These are phyloP conservation scores for Zoanthus sansibaricus DNA, from an alignment of 92 coral and sea anemone genomes.

Conservation along the genomic window DNA sequence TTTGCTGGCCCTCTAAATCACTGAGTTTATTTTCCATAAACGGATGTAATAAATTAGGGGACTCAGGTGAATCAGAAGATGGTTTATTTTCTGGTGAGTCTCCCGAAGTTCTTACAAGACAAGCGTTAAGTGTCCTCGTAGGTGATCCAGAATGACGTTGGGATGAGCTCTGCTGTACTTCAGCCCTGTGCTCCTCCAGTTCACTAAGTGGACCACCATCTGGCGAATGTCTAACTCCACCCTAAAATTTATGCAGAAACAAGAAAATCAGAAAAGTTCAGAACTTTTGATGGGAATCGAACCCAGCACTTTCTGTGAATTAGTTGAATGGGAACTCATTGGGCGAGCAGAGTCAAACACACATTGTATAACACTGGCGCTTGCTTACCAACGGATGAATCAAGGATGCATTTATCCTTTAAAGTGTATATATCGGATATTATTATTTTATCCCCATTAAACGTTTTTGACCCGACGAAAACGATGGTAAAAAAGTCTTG, in stretches of 20 bases:
- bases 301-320: too few species aligned
- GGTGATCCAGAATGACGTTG: constrained; percentile 14
- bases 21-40: constrained; percentile 24
- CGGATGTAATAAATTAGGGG: constrained; percentile 56
- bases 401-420: too few species aligned
- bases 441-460: too few species aligned
- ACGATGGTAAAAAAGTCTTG: too few species aligned
- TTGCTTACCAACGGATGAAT: too few species aligned
- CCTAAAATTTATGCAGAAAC: constrained; percentile 45
- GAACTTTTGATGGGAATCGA: too few species aligned
- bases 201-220: constrained; percentile 84
- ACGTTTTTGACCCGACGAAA: too few species aligned
- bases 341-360: too few species aligned
- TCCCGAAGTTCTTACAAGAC: neutral
- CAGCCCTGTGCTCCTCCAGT: constrained; percentile 52
- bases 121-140: neutral
- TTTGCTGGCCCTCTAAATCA: neutral
- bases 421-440: too few species aligned
- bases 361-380: too few species aligned
- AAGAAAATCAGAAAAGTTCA: neutral
- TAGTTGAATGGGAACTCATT: too few species aligned
- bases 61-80: constrained; percentile 30
- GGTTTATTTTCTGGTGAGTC: constrained; percentile 1
- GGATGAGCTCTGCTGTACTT: constrained; percentile 38
- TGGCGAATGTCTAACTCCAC: constrained; percentile 81